Evolutionary conservation across 2,113 vertebrate genomes (phyloP).

Genomic region (Sciurus niger): DNA sequence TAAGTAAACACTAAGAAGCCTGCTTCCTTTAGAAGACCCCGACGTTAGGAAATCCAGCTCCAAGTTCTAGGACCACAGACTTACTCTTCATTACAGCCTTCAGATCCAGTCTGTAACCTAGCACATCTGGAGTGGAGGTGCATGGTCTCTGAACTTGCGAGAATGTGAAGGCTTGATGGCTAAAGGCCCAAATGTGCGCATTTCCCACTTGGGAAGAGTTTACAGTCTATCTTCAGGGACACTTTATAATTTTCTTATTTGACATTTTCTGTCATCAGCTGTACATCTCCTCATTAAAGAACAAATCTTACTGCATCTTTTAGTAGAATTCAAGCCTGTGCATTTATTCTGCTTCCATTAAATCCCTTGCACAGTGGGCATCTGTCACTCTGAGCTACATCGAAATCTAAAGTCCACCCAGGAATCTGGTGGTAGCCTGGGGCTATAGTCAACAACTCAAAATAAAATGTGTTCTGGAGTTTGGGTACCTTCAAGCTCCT

Average conservation of each 20-base stretch:
- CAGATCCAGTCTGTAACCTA: neutral
- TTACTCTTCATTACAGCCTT: neutral
- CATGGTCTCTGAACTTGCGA: neutral
- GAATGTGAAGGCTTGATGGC: neutral
- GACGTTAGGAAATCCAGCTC: neutral
- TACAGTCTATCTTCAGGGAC: neutral
- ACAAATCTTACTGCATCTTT: neutral
- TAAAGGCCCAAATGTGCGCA: neutral
- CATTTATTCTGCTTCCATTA: neutral
- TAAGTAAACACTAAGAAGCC: neutral
- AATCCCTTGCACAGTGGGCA: neutral
- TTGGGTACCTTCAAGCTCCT: neutral
- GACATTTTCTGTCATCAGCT: slow-evolving; percentile 24
- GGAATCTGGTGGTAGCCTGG: neutral
- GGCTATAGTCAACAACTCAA: neutral
- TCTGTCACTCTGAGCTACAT: neutral
- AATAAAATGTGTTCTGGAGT: neutral
- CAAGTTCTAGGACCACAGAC: neutral
- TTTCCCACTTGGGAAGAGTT: neutral
- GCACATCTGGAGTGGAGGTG: neutral
- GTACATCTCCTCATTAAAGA: neutral
- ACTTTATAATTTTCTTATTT: neutral
- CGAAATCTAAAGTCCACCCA: neutral
- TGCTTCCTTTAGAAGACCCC: slow-evolving; percentile 51
- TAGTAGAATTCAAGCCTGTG: neutral